Evolutionary conservation across 2,888 invertebrate species (phyloP), one percentile per base, ranked within the genome.

Genomic region (Drosophila kanekoi): DNA sequence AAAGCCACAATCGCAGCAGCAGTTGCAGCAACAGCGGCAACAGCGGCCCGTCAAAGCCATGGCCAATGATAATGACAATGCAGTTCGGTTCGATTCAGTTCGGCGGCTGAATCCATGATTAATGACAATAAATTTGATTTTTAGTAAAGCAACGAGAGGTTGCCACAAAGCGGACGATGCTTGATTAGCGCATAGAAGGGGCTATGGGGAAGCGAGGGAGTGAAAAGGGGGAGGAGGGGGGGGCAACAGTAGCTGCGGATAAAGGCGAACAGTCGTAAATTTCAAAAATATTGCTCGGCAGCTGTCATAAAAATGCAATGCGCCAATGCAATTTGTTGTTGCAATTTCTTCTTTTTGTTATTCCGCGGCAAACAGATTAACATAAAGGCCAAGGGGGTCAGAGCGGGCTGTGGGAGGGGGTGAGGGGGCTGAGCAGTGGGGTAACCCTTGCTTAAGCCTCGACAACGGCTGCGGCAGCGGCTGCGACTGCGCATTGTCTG

Each of bases 51-150:
- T 69, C 66, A 76, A 65, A 79, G 70, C 84, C 64, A 67, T 72
- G 80, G 72, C 72, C 83, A 76, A 87, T 88, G 87, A 86, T 86
- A 83, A 84, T 84, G 87, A 83, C 84, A 80, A 86, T 84, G 89
- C 81, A 65, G 74, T 61, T 54, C 60, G 40, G 33, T 38, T 41
- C 23, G 57, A 23, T 61, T 48, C 64, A 61, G 65, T 56, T 54
- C 20, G 44, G 54, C 58, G 28, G 38, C 65, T 60, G 63, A 49
- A 77, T 66, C 81, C 84, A 84, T 84, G 83, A 84, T 84, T 84
- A 84, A 84, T 88, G 84, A 84, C 87, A 84, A 84, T 86, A 86
- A 84, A 84, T 77, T 84, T 71, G 87, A 88, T 77, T 85, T 72
- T 72, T 41, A 53, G 60, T 20, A 38, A 67, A 48, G 47, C 59